Evolutionary conservation across 2,797 vertebrate genomes (phyloP), one percentile per base, ranked within the genome.

Genomic region (Fringilla coelebs): DNA sequence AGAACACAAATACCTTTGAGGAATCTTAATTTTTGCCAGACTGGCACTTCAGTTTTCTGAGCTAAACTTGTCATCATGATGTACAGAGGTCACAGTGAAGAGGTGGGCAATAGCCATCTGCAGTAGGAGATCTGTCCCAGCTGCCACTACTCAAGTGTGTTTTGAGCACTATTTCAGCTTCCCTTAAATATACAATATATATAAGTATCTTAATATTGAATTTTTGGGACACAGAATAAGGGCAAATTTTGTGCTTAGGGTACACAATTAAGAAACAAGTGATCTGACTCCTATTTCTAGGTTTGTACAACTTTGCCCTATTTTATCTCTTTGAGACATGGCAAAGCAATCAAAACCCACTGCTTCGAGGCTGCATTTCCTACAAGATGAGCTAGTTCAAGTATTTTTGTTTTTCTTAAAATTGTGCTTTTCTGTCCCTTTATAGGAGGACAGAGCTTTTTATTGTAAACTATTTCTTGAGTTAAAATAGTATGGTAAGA

Each of bases 401-500:
- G 72, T 34, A 38, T 12, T 79, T 72, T 29, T 31, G 0, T 43
- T 71, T 68, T 66, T 71, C 78, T 49, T 87, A 61, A 66, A 82
- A 79, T 40, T 58, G 19, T 49, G 43, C 31, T 84, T 75, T 92
- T 93, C 66, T 92, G 26, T 45, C 51, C 29, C 60, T 66, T 78
- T 73, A 57, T 5, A 88, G 48, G 24, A 92, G 14, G 43, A 93
- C 54, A 88, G 88, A 78, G 48, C 3, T 72, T 94, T 85, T 80
- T 72, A 86, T 48, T 93, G 57, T 45, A 60, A 38, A 70, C 32
- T 4, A 26, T 82, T 84, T 88, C 22, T 91, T 38, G 58, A 78
- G 31, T 91, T 90, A 88, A 96, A 96, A 93, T 76, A 88, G 91
- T 21, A 79, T 21, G 5, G 0, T 24, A 58, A 72, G 85, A 92